Percentiles rank a stretch among this genome's conserved stretches.
Evolutionary conservation across 2,888 invertebrate species (phyloP).

Genomic region (Leptopterna dolabrata): DNA sequence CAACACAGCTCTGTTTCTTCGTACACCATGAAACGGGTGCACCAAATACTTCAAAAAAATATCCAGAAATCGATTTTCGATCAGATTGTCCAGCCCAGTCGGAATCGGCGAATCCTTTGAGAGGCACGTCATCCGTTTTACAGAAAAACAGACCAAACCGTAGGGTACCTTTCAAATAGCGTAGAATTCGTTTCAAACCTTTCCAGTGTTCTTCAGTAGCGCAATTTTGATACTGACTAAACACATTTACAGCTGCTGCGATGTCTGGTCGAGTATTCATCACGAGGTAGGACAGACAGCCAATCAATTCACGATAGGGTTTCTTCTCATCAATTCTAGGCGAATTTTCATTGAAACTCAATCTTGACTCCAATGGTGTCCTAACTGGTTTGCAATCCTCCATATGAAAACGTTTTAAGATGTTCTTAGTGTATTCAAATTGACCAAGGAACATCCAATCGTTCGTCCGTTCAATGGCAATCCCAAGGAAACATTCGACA

Average conservation of each 20-base stretch:
- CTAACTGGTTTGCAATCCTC: constrained; percentile 15
- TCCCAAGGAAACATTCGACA: not conserved
- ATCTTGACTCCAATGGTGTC: constrained; percentile 33
- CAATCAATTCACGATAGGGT: too few species aligned
- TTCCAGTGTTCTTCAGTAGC: too few species aligned
- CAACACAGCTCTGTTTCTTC: too few species aligned
- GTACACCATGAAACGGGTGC: too few species aligned
- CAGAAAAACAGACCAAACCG: too few species aligned
- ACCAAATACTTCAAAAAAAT: too few species aligned
- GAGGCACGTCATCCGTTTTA: too few species aligned
- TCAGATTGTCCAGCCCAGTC: not conserved
- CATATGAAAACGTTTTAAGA: too few species aligned
- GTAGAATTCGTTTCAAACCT: constrained; percentile 56
- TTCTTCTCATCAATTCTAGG: constrained; percentile 15
- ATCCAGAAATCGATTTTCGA: constrained; percentile 48
- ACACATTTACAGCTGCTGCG: constrained; percentile 53
- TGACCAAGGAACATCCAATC: constrained; percentile 17
- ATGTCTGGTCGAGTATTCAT: constrained; percentile 59
- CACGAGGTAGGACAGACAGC: too few species aligned
- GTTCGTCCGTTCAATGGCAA: not conserved
- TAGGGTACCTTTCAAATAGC: too few species aligned
- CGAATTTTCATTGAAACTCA: not conserved
- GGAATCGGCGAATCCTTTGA: too few species aligned
- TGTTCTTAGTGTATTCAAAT: constrained; percentile 1
- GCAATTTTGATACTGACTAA: constrained; percentile 57